Conservation (phyloP, 2,797 vertebrate genomes). For the Melanotaenia boesemani region DNA sequence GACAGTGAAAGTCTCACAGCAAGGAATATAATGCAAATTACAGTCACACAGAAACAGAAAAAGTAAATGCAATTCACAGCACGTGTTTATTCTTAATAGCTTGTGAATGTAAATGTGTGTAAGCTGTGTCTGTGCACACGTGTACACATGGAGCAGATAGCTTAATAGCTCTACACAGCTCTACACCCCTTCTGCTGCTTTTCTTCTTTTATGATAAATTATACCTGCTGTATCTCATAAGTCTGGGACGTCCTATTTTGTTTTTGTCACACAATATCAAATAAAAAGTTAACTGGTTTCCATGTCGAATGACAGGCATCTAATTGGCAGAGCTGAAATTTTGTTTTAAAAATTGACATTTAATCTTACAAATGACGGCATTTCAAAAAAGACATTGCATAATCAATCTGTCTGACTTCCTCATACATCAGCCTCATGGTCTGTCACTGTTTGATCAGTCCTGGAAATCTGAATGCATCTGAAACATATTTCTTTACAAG, state of each 20-base stretch:
- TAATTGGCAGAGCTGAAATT: background rate
- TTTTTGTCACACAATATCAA: slow-evolving; percentile 11
- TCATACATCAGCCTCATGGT: background rate
- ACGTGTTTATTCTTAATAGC: background rate
- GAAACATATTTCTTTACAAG: background rate
- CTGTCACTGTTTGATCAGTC: background rate
- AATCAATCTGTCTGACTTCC: no score
- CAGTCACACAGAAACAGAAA: background rate
- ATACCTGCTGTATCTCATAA: background rate
- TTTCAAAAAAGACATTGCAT: background rate
- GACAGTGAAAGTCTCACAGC: no score
- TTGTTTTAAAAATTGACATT: background rate
- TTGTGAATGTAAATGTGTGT: background rate
- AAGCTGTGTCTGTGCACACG: slow-evolving; percentile 16
- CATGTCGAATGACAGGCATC: slow-evolving; percentile 3
- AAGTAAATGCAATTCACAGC: background rate
- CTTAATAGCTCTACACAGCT: slow-evolving; percentile 47
- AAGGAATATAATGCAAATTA: no score
- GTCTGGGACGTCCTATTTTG: slow-evolving; percentile 3
- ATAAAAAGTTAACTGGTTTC: background rate
- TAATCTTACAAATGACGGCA: background rate
- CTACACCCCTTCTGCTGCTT: slow-evolving; percentile 59
- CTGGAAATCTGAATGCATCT: background rate
- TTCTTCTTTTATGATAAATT: slow-evolving; percentile 24
- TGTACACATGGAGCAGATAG: slow-evolving; percentile 51